Evolutionary conservation across 1,140 invertebrate species (phyloP).

Genomic region (Hyphantria cunea): DNA sequence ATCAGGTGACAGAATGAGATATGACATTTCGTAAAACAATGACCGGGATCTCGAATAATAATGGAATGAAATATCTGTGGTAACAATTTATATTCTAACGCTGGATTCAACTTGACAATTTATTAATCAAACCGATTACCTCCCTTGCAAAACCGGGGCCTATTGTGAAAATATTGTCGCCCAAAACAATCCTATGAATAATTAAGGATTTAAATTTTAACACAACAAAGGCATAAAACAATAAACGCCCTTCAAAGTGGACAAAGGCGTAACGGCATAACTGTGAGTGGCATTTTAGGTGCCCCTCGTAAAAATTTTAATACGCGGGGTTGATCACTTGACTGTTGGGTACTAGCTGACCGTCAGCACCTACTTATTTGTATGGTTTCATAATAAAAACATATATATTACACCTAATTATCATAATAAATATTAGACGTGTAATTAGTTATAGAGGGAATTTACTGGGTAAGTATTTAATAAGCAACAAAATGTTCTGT

Average conservation of each 20-base stretch:
- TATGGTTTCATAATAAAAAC: neutral
- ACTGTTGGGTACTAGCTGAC: constrained; percentile 9
- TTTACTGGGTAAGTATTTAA: too few species aligned
- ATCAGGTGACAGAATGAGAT: constrained; percentile 78
- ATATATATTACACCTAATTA: too few species aligned
- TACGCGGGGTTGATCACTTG: constrained; percentile 43
- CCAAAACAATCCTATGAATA: constrained; percentile 80
- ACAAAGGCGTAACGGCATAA: constrained; percentile 68
- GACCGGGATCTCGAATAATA: constrained; percentile 70
- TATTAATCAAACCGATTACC: constrained; percentile 82
- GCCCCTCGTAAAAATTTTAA: constrained; percentile 66
- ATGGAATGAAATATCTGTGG: constrained; percentile 79
- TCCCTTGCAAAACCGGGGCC: constrained; percentile 68
- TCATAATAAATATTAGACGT: too few species aligned
- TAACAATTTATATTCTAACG: constrained; percentile 80
- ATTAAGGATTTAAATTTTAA: constrained; percentile 81
- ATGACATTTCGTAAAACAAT: constrained; percentile 80
- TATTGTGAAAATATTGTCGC: constrained; percentile 81
- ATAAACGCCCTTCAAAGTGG: constrained; percentile 73
- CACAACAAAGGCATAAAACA: constrained; percentile 79
- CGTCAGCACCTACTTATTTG: constrained; percentile 32
- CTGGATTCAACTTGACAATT: constrained; percentile 81
- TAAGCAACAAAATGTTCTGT: too few species aligned
- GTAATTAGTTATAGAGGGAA: too few species aligned
- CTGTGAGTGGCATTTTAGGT: constrained; percentile 67